Base-by-base conservation (phyloP, 1,140 invertebrate species). In the Aporrectodea caliginosa region DNA sequence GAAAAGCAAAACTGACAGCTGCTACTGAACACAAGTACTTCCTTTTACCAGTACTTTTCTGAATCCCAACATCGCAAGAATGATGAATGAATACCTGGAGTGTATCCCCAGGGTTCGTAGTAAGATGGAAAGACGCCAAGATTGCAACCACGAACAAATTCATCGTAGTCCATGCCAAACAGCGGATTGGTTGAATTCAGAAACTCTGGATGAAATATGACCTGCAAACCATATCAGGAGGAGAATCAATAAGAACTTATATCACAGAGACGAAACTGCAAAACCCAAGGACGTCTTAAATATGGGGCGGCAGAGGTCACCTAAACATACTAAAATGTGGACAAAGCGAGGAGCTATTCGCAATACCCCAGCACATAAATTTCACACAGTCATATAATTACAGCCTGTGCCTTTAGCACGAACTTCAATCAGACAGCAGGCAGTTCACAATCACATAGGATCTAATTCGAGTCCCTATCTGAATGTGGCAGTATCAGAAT, bases 91-190 rank as follows among this genome's bases (percentile, higher is more conserved):
- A n/a, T 82, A 90, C 90, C 90, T 0, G 98, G 98, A 0, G 98
- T 99, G 88, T 99, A 99, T 0, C 98, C 98, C 98, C 98, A 99
- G 0, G 98, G 98, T 88, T 99, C 98, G 86, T 99, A 99, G 86
- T 99, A 99, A 0, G 96, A 98, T 0, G 98, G 97, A 88, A 99
- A 99, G 16, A 99, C 96, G 1, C 97, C 97, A 79, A 99, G 91
- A 90, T 99, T 98, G 85, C 98, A 99, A 69, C 98, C 98, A 75
- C 98, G 91, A 0, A 99, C 97, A 89, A 99, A 99, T 86, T 99
- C 98, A 88, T 99, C 97, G 87, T 99, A 99, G 86, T 99, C 98
- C 80, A 99, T 90, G 1, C 96, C 95, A 89, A 99, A 97, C 6
- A 99, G 89, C 0, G 98, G 98, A 90, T 98, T 99, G 0, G 97